Evolutionary conservation across 2,888 invertebrate species (phyloP).

Genomic region (Empis stercorea): DNA sequence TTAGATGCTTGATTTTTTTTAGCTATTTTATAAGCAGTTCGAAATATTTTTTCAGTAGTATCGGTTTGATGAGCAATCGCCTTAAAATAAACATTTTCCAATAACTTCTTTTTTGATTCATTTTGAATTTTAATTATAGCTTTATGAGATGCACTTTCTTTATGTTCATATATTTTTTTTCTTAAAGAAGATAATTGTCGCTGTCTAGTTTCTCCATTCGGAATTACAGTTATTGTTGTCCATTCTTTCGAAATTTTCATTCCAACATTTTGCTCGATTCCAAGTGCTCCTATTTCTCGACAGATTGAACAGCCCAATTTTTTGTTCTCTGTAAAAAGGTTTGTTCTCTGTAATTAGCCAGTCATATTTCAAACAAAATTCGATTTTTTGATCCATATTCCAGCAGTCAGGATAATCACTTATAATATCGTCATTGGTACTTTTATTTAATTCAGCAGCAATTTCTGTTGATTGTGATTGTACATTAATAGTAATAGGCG

Average conservation of each 20-base stretch:
- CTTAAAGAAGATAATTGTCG: not conserved
- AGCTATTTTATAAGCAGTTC: not conserved
- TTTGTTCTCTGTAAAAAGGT: not conserved
- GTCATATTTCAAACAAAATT: not conserved
- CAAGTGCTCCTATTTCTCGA: not conserved
- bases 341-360: not conserved
- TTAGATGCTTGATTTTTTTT: not conserved
- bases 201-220: slow-evolving; percentile 1
- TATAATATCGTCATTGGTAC: not conserved
- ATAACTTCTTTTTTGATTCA: not conserved
- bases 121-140: not conserved
- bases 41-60: not conserved
- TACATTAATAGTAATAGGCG: too few species aligned
- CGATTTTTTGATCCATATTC: too few species aligned
- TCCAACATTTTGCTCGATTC: not conserved
- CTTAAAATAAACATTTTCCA: not conserved
- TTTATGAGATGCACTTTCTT: not conserved
- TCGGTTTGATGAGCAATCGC: not conserved
- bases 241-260: not conserved
- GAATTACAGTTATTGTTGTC: slow-evolving; percentile 1
- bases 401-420: not conserved
- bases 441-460: not conserved
- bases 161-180: not conserved
- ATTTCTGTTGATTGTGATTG: not conserved
- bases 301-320: slow-evolving; percentile 1